Evolutionary conservation across 2,113 vertebrate genomes (phyloP).

Genomic region (Gulo gulo): DNA sequence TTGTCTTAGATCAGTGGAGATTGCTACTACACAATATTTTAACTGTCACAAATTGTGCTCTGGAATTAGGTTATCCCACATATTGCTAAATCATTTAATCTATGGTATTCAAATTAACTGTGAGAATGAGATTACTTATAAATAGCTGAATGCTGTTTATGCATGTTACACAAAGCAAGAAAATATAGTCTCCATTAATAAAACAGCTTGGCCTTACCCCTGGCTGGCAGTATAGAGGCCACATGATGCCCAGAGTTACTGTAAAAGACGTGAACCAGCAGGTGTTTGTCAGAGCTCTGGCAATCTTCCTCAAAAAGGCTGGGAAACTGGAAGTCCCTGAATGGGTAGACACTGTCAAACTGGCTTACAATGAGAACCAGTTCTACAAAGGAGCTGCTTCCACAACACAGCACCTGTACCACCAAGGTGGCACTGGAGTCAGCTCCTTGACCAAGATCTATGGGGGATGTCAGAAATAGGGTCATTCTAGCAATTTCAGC

Average conservation of each 20-base stretch:
- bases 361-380: background rate
- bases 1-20: background rate
- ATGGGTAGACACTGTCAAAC: background rate
- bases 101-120: background rate
- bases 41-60: background rate
- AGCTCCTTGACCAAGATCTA: background rate
- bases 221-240: background rate
- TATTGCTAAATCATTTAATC: background rate
- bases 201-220: background rate
- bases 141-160: background rate
- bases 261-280: background rate
- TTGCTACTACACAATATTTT: background rate
- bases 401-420: background rate
- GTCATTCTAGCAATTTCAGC: background rate
- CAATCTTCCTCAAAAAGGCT: background rate
- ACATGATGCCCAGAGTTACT: background rate
- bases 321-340: background rate
- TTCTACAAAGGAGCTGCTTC: background rate
- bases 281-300: background rate
- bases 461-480: background rate
- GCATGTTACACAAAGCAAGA: background rate
- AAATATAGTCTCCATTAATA: background rate
- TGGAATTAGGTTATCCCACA: background rate
- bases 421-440: background rate
- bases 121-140: background rate